These are phyloP conservation scores for Thalassoma bifasciatum DNA, from an alignment of 2,113 vertebrate genomes.

Conservation along the genomic window DNA sequence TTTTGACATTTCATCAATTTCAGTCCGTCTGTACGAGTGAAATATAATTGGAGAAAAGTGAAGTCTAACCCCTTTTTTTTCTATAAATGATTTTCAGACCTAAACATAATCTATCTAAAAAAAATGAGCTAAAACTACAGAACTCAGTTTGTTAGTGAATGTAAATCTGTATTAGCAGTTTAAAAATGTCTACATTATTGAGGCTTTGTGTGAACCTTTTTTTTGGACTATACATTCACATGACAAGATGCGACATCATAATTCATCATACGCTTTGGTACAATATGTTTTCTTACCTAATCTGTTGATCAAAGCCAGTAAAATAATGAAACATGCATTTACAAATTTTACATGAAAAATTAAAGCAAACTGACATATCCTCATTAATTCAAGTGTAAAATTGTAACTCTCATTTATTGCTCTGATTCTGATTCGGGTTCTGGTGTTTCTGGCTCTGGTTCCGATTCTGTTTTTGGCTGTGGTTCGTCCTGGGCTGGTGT, in stretches of 20 bases:
- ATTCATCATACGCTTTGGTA: background rate
- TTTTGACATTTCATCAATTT: too few species aligned
- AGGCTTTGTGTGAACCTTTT: background rate
- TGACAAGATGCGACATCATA: background rate
- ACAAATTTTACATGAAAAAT: too few species aligned
- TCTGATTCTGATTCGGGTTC: background rate
- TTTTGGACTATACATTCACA: background rate
- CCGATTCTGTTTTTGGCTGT: slow-evolving; percentile 29
- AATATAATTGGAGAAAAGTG: too few species aligned
- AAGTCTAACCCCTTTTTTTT: too few species aligned
- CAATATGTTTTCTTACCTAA: background rate
- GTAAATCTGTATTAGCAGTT: background rate
- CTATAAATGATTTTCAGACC: too few species aligned
- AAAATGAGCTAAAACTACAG: background rate
- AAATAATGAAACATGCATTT: background rate
- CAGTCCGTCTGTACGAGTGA: too few species aligned
- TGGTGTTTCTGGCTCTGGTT: background rate
- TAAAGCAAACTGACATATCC: too few species aligned
- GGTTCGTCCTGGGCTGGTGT: slow-evolving; percentile 63
- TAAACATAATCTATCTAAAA: too few species aligned
- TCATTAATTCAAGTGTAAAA: background rate
- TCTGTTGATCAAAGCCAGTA: background rate
- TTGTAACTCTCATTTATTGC: background rate
- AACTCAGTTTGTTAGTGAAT: background rate
- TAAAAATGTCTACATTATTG: background rate